phyloP scores from a whole-genome alignment of 1,140 invertebrate species.

The Augochlora pura region DNA sequence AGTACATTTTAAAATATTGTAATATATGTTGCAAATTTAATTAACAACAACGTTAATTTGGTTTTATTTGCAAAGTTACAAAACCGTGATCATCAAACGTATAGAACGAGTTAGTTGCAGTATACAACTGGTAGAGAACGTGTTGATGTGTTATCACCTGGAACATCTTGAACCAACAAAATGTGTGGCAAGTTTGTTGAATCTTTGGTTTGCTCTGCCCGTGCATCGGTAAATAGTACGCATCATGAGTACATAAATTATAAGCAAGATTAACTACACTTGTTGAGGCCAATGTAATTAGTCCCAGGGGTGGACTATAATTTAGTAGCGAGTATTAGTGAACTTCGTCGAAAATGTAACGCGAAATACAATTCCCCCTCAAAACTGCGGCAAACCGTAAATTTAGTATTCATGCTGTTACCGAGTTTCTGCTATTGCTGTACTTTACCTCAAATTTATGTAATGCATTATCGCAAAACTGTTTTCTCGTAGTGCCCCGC shows the following conservation, averaged over 20 bases:
- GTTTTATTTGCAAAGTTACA: too few relatives aligned
- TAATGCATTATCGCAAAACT: constrained; percentile 32
- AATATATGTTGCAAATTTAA: too few relatives aligned
- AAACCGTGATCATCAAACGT: too few relatives aligned
- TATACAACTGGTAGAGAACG: too few relatives aligned
- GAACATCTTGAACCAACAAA: too few relatives aligned
- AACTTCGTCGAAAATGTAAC: constrained; percentile 33
- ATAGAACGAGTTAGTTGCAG: too few relatives aligned
- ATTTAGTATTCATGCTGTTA: constrained; percentile 34
- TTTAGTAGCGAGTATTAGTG: constrained; percentile 25
- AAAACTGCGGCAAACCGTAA: constrained; percentile 37
- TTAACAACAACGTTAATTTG: too few relatives aligned
- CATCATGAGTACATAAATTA: neutral
- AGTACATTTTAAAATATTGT: too few relatives aligned
- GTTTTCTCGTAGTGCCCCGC: neutral
- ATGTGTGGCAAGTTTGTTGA: neutral
- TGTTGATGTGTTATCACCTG: too few relatives aligned
- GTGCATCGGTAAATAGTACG: neutral
- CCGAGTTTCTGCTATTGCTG: constrained; percentile 33
- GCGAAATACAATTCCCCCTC: constrained; percentile 26
- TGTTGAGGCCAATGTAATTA: constrained; percentile 26
- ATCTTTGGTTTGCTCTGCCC: neutral
- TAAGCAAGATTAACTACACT: constrained; percentile 4
- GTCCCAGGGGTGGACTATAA: constrained; percentile 3
- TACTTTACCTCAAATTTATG: constrained; percentile 43